Evolutionary conservation across 2,113 vertebrate species (phyloP).

Genomic region (Lates calcarifer): DNA sequence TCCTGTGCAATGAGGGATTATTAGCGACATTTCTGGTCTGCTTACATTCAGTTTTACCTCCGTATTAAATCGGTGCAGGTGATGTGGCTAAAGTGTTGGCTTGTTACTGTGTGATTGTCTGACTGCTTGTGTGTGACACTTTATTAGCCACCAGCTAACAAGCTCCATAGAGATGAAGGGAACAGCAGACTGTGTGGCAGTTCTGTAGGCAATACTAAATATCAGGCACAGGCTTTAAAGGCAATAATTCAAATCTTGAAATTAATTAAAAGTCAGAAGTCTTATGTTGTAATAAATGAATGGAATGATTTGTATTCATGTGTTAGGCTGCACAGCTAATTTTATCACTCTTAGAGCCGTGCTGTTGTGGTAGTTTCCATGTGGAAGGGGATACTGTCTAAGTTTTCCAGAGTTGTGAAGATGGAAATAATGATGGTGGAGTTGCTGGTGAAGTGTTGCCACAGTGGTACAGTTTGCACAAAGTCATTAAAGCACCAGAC

Average conservation of each 20-base stretch:
- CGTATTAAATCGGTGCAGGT: no score
- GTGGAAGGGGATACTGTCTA: background rate
- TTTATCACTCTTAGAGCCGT: background rate
- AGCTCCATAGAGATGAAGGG: background rate
- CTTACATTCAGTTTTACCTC: no score
- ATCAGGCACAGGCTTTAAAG: background rate
- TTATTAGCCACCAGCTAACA: background rate
- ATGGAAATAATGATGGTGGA: conserved; percentile 60
- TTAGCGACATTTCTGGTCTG: no score
- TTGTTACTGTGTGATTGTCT: no score
- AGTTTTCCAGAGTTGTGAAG: conserved; percentile 30
- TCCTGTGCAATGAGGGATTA: no score
- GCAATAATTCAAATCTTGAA: no score
- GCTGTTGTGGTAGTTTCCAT: conserved; percentile 41
- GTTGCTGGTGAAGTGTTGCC: conserved; percentile 49
- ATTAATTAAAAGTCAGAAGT: background rate
- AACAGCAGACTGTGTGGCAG: background rate
- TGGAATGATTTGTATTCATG: background rate
- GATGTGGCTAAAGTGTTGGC: no score
- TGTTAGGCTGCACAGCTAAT: background rate
- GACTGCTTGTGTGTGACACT: no score
- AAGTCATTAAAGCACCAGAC: conserved; percentile 35
- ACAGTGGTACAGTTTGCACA: conserved; percentile 19
- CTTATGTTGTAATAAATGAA: background rate
- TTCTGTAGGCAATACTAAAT: no score